These are phyloP conservation scores for Zaprionus inermis DNA, from an alignment of 1,140 invertebrate species.

Conservation along the genomic window DNA sequence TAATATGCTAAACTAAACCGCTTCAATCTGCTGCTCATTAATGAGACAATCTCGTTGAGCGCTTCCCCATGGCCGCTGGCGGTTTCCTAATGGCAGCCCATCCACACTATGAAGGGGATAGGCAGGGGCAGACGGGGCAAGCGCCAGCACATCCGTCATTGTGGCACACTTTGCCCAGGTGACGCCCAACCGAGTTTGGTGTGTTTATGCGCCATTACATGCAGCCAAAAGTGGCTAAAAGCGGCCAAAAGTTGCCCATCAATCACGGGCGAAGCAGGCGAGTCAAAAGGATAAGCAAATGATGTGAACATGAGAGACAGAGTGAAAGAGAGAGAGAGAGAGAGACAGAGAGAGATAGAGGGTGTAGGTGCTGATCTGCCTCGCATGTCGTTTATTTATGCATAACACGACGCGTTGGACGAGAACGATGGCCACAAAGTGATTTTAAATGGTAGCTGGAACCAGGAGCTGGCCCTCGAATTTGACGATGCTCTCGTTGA, in stretches of 20 bases:
- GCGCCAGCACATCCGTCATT: constrained; percentile 34
- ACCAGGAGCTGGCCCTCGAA: constrained; percentile 48
- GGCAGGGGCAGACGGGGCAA: neutral
- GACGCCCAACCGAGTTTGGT: constrained; percentile 47
- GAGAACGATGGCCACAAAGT: constrained; percentile 42
- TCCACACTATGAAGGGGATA: neutral
- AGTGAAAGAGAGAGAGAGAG: neutral
- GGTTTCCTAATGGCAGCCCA: constrained; percentile 36
- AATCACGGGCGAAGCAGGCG: constrained; percentile 39
- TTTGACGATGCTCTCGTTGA: constrained; percentile 55
- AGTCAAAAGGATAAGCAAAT: constrained; percentile 51
- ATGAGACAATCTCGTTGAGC: constrained; percentile 22
- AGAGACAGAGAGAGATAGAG: neutral
- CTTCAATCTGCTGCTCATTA: constrained; percentile 6
- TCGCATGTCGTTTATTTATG: constrained; percentile 55
- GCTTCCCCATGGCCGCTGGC: constrained; percentile 26
- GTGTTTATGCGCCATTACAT: constrained; percentile 65
- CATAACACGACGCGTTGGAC: constrained; percentile 47
- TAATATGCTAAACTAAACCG: neutral
- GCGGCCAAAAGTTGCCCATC: constrained; percentile 43
- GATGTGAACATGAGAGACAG: constrained; percentile 6
- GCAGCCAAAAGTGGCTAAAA: neutral
- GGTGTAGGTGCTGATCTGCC: constrained; percentile 5
- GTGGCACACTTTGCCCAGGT: constrained; percentile 15
- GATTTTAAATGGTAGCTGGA: constrained; percentile 68